Base-by-base conservation (phyloP, 2,113 vertebrate species). In the Silurus glanis region DNA sequence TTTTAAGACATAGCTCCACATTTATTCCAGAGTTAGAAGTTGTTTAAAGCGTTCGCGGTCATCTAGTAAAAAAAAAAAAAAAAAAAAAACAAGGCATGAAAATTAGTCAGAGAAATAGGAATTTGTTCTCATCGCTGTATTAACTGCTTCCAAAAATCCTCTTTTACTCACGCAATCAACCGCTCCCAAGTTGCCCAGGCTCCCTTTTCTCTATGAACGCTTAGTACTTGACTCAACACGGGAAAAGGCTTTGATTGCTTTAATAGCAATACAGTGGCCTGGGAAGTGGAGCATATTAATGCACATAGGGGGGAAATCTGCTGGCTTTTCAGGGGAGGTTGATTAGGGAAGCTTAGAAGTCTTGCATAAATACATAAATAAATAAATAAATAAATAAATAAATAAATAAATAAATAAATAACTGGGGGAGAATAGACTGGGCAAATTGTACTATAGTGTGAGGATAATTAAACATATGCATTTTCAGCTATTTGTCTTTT, bases 391-490 rank as follows among this genome's bases (percentile, higher is more conserved):
- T 91, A 94, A 95, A 95, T 8, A 12, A 23, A 64, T 19, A n/a
- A 75, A 47, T 76, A 61, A 85, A 56, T 0, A 17, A 3, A 28
- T 51, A 88, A 90, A 90, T 91, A 94, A 95, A 95, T 94, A 95
- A 95, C 92, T 92, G 94, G 94, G 94, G 94, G 91, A 91, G 87
- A 92, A 86, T 86, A 76, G 88, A 91, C 87, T 89, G 87, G 89
- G 90, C 89, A 85, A 53, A 87, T 93, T 90, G 92, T 23, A 37
- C 5, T 25, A 71, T n/a, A 56, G 16, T 56, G 5, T 62, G 59
- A 82, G 94, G 95, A 96, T 98, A 96, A 97, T 97, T 96, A 95
- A 93, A 93, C 86, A 61, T 83, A 72, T 37, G 17, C 69, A 28
- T 49, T n/a, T 19, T 19, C 4, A 78, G 55, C 67, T 82, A 23